Conservation (phyloP, 2,797 vertebrate species). For the Dendrocincla tyrannina region DNA sequence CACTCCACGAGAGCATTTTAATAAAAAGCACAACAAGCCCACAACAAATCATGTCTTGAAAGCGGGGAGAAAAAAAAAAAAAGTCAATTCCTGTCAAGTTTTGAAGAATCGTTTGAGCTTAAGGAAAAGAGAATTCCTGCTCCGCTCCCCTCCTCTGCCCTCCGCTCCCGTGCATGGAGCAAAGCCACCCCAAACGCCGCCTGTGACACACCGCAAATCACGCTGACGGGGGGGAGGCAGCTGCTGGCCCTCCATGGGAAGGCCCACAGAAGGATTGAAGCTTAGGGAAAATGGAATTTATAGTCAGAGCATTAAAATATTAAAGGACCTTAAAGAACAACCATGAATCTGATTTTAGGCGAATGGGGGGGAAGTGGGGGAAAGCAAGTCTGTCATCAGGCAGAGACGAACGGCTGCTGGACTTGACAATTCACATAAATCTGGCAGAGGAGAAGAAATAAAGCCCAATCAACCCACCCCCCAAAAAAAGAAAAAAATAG, state of each 20-base stretch:
- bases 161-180: background rate
- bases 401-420: constrained; percentile 70
- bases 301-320: constrained; percentile 80
- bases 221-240: background rate
- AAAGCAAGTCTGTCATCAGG: constrained; percentile 69
- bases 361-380: background rate
- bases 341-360: constrained; percentile 75
- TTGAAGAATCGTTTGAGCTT: constrained; percentile 71
- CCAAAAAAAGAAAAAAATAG: background rate
- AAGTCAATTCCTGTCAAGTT: constrained; percentile 74
- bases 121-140: constrained; percentile 72
- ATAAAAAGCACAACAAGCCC: constrained; percentile 73
- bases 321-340: constrained; percentile 78
- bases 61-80: constrained; percentile 27
- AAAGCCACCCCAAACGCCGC: constrained; percentile 3
- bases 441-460: constrained; percentile 59
- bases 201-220: constrained; percentile 64
- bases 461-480: constrained; percentile 41
- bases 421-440: constrained; percentile 78
- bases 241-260: constrained; percentile 49
- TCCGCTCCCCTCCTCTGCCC: background rate
- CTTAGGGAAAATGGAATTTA: constrained; percentile 79
- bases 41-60: constrained; percentile 75
- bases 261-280: constrained; percentile 67
- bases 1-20: constrained; percentile 68